These are phyloP conservation scores for Actenoides lindsayi DNA, from an alignment of 2,113 vertebrate species.

Conservation along the genomic window DNA sequence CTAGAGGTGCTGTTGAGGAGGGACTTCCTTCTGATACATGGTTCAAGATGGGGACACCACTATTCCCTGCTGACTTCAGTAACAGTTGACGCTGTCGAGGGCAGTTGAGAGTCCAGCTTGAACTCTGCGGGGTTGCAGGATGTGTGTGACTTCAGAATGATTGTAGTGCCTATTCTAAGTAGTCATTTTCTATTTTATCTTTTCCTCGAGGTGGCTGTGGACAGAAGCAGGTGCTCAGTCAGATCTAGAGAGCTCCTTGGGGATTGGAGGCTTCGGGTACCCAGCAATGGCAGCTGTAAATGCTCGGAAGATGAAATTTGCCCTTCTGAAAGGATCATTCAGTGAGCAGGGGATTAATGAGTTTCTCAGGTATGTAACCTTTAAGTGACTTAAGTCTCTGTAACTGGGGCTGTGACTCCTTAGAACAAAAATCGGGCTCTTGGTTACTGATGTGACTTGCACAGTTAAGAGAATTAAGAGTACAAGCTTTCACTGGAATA, in stretches of 20 bases:
- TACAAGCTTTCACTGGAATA: neutral
- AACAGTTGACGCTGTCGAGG: neutral
- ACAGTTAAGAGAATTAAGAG: neutral
- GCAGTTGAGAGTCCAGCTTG: neutral
- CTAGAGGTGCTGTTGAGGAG: neutral
- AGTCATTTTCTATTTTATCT: neutral
- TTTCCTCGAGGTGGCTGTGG: constrained; percentile 85
- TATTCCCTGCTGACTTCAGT: neutral
- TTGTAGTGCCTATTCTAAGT: neutral
- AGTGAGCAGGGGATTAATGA: constrained; percentile 89
- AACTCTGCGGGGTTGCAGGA: neutral
- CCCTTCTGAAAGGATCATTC: constrained; percentile 93
- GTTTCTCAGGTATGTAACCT: constrained; percentile 77
- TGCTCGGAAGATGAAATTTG: constrained; percentile 95
- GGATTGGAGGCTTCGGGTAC: constrained; percentile 97
- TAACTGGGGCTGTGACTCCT: neutral
- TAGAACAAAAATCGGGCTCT: neutral
- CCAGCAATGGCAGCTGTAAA: constrained; percentile 97
- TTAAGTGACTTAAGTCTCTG: neutral
- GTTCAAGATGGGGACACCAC: neutral
- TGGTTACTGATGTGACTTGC: neutral
- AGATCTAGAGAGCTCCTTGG: constrained; percentile 88
- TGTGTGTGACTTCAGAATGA: neutral
- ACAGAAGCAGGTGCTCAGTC: constrained; percentile 91
- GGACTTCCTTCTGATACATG: neutral